Evolutionary conservation across 2,113 vertebrate genomes (phyloP).

Genomic region (Pygathrix nemaeus): DNA sequence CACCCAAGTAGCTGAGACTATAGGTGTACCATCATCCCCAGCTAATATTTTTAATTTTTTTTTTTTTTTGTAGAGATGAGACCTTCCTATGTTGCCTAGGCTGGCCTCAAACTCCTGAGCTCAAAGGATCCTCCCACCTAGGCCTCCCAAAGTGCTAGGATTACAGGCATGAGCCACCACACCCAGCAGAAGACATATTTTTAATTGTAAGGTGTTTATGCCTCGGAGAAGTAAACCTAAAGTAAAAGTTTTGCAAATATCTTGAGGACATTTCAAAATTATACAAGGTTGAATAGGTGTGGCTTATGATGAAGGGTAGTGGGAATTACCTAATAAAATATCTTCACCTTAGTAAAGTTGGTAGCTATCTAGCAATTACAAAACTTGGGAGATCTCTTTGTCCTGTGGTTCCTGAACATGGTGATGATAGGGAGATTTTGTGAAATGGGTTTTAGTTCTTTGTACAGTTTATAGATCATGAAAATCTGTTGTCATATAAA

Average conservation of each 20-base stretch:
- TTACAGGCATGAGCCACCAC: too few species aligned
- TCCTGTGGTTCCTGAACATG: not conserved
- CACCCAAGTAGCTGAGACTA: too few species aligned
- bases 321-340: not conserved
- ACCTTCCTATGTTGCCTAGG: too few species aligned
- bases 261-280: conserved; percentile 14
- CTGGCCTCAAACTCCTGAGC: too few species aligned
- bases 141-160: too few species aligned
- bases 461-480: not conserved
- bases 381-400: not conserved
- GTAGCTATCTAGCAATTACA: not conserved
- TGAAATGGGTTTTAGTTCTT: not conserved
- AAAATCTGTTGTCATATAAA: not conserved
- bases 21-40: too few species aligned
- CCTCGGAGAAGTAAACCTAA: not conserved
- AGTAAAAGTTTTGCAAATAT: not conserved
- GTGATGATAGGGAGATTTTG: not conserved
- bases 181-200: not conserved
- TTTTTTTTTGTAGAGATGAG: too few species aligned
- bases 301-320: not conserved
- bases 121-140: too few species aligned
- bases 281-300: not conserved
- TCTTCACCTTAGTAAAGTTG: not conserved
- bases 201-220: not conserved
- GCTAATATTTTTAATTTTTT: too few species aligned